These are phyloP conservation scores for Ovis aries DNA, from an alignment of 2,113 vertebrate species.

Conservation along the genomic window DNA sequence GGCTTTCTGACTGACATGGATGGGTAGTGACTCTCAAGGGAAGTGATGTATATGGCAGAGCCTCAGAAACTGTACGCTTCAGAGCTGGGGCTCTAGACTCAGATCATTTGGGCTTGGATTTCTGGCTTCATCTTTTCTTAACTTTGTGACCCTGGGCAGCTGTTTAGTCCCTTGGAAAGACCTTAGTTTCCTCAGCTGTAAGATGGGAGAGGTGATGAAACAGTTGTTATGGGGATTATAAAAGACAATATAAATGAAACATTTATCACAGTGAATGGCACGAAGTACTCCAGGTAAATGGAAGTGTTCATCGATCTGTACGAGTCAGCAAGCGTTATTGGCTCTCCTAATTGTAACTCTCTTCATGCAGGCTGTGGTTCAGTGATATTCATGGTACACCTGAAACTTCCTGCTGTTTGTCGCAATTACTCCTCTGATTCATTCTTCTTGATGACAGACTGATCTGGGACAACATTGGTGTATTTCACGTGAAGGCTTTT, in stretches of 20 bases:
- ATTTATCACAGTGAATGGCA: not conserved
- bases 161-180: not conserved
- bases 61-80: not conserved
- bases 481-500: not conserved
- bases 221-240: not conserved
- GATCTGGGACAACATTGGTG: not conserved
- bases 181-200: not conserved
- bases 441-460: not conserved
- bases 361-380: not conserved
- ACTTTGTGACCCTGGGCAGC: not conserved
- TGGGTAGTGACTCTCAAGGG: not conserved
- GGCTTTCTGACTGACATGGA: not conserved
- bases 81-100: not conserved
- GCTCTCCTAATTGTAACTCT: not conserved
- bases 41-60: not conserved
- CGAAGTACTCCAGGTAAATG: not conserved
- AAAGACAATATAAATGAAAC: not conserved
- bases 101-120: not conserved
- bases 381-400: not conserved
- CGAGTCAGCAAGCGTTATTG: not conserved
- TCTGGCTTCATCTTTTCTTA: not conserved
- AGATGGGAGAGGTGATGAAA: not conserved
- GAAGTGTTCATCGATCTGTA: not conserved
- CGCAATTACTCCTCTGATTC: not conserved
- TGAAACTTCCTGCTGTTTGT: not conserved